Percentiles rank a stretch among this genome's conserved stretches.
phyloP scores from a whole-genome alignment of 2,797 vertebrate species.

The Gymnocypris eckloni region DNA sequence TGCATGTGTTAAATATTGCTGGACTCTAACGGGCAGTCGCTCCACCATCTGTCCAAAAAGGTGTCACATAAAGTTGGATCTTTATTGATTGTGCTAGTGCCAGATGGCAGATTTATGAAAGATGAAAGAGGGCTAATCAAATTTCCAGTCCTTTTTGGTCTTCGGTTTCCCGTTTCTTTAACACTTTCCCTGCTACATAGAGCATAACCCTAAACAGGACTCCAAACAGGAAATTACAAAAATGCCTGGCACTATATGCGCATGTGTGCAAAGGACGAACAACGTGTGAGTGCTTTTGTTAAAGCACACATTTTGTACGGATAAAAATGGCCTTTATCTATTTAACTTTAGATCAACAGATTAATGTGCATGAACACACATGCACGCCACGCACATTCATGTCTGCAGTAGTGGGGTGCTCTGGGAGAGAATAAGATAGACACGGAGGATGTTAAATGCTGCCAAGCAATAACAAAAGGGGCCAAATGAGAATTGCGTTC shows the following conservation, averaged over 20 bases:
- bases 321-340: not conserved
- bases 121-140: slow-evolving; percentile 83
- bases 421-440: slow-evolving; percentile 30
- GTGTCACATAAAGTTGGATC: slow-evolving; percentile 79
- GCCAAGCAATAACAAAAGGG: slow-evolving; percentile 69
- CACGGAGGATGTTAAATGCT: slow-evolving; percentile 63
- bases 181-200: slow-evolving; percentile 76
- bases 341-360: slow-evolving; percentile 28
- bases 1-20: slow-evolving; percentile 31
- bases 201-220: slow-evolving; percentile 77
- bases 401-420: slow-evolving; percentile 6
- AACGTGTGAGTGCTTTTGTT: slow-evolving; percentile 24
- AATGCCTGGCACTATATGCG: slow-evolving; percentile 62
- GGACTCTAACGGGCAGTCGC: slow-evolving; percentile 35
- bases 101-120: slow-evolving; percentile 82
- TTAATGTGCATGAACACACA: slow-evolving; percentile 13
- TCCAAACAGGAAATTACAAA: slow-evolving; percentile 81
- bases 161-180: slow-evolving; percentile 78
- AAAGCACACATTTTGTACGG: slow-evolving; percentile 10
- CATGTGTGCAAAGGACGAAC: slow-evolving; percentile 38
- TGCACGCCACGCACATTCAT: not conserved
- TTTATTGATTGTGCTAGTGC: slow-evolving; percentile 77
- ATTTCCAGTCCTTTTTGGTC: slow-evolving; percentile 81
- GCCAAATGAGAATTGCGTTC: slow-evolving; percentile 73
- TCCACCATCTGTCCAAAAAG: slow-evolving; percentile 68